Conservation (phyloP, 1,140 invertebrate genomes). For the Drosophila chauvacae region DNA sequence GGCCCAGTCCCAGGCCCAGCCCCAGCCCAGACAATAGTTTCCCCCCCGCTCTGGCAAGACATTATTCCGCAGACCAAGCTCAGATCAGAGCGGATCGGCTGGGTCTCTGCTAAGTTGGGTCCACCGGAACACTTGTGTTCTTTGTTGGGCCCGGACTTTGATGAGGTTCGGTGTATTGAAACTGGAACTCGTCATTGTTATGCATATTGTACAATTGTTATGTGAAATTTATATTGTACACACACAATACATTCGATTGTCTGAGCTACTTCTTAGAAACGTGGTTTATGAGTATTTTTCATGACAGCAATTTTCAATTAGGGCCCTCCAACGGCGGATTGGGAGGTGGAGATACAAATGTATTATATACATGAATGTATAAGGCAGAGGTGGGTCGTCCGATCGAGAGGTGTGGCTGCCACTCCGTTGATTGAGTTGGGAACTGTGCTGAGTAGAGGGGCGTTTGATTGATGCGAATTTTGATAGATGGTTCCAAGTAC, state of each 20-base stretch:
- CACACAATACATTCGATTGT: conserved; percentile 69
- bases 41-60: conserved; percentile 46
- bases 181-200: conserved; percentile 76
- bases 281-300: conserved; percentile 70
- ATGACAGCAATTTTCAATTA: conserved; percentile 80
- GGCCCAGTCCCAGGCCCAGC: conserved; percentile 22
- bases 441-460: conserved; percentile 23
- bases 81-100: conserved; percentile 15
- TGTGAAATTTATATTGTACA: conserved; percentile 65
- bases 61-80: conserved; percentile 39
- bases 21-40: conserved; percentile 67
- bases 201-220: conserved; percentile 80
- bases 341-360: conserved; percentile 5
- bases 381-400: conserved; percentile 22
- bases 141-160: conserved; percentile 33
- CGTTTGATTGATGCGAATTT: conserved; percentile 41
- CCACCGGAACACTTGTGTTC: conserved; percentile 72
- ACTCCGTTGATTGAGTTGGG: conserved; percentile 33
- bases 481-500: conserved; percentile 30
- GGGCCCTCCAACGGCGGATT: conserved; percentile 28
- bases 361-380: background rate
- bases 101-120: conserved; percentile 28
- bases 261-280: conserved; percentile 70
- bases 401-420: conserved; percentile 56
- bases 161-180: conserved; percentile 47